These are phyloP conservation scores for Nomada hirtipes DNA, from an alignment of 2,888 invertebrate genomes.

Conservation along the genomic window DNA sequence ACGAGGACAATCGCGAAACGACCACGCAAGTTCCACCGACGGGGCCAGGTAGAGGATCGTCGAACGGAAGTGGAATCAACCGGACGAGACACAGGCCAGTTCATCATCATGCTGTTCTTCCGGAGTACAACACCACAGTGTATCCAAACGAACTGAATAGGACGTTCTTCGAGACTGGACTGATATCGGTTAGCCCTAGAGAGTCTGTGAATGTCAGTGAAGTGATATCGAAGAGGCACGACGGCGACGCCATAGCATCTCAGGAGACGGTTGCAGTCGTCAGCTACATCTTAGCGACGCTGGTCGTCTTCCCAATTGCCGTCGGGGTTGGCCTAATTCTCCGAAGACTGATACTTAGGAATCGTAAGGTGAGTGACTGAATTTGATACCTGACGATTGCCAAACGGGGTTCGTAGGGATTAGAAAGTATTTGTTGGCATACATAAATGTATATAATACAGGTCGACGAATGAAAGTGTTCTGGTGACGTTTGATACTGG, in stretches of 20 bases:
- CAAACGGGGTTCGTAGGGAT: not conserved
- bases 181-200: slow-evolving; percentile 74
- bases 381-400: not conserved
- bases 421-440: slow-evolving; percentile 56
- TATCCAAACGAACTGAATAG: slow-evolving; percentile 71
- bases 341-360: slow-evolving; percentile 84
- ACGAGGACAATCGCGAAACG: slow-evolving; percentile 64
- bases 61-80: slow-evolving; percentile 55
- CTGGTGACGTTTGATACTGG: slow-evolving; percentile 31
- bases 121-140: slow-evolving; percentile 74
- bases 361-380: slow-evolving; percentile 81
- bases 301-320: slow-evolving; percentile 84
- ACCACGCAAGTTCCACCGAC: slow-evolving; percentile 32
- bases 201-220: slow-evolving; percentile 81
- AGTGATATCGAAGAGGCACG: slow-evolving; percentile 81
- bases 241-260: slow-evolving; percentile 80
- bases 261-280: slow-evolving; percentile 83
- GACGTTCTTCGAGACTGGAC: slow-evolving; percentile 76
- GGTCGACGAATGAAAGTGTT: slow-evolving; percentile 58
- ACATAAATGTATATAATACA: slow-evolving; percentile 26
- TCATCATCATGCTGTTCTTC: slow-evolving; percentile 73
- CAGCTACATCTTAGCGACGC: slow-evolving; percentile 83
- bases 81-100: slow-evolving; percentile 73
- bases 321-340: slow-evolving; percentile 83
- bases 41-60: slow-evolving; percentile 51